Evolutionary conservation across 2,888 invertebrate genomes (phyloP).

Genomic region (Drosophila tripunctata): DNA sequence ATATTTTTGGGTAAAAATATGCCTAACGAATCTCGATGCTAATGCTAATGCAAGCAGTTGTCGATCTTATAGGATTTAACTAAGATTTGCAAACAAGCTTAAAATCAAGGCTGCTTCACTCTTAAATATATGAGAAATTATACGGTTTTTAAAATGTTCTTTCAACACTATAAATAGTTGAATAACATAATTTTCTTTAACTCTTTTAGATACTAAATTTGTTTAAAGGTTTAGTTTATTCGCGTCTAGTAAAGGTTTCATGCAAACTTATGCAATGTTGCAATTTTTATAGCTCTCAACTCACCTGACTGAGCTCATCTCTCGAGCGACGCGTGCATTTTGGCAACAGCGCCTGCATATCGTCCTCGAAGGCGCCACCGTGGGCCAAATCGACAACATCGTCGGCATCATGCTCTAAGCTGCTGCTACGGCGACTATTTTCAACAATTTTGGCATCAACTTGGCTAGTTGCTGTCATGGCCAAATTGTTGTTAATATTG

Average conservation of each 20-base stretch:
- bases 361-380: conserved; percentile 83
- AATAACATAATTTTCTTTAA: too few species aligned
- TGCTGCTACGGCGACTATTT: conserved; percentile 62
- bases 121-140: too few species aligned
- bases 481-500: conserved; percentile 24
- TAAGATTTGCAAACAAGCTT: background rate
- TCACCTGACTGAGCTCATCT: conserved; percentile 85
- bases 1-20: background rate
- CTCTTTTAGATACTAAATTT: too few species aligned
- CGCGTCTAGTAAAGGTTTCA: too few species aligned
- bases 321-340: conserved; percentile 82
- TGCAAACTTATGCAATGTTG: too few species aligned
- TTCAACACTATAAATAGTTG: too few species aligned
- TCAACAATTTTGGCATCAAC: conserved; percentile 47
- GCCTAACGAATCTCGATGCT: background rate
- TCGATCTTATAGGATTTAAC: background rate
- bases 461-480: conserved; percentile 48
- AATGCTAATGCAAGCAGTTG: background rate
- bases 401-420: conserved; percentile 29
- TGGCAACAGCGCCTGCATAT: conserved; percentile 83
- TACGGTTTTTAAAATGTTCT: too few species aligned
- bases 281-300: conserved; percentile 20
- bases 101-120: too few species aligned
- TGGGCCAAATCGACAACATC: conserved; percentile 77
- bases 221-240: too few species aligned